Conservation (phyloP, 2,113 vertebrate genomes). For the Dendrocopos noguchii region DNA sequence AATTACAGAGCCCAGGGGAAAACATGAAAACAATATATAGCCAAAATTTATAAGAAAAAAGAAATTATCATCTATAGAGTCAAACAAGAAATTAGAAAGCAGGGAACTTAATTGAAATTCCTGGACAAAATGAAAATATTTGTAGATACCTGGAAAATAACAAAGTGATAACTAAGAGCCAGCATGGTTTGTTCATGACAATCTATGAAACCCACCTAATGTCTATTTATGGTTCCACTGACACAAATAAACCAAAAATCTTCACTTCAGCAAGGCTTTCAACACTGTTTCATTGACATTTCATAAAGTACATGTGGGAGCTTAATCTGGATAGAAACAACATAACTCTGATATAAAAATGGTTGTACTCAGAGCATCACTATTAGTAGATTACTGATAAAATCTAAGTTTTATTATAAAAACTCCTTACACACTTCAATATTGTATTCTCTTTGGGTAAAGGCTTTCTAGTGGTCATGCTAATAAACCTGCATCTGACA, state of each 20-base stretch:
- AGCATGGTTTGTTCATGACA: background rate
- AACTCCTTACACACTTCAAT: background rate
- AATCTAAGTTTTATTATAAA: background rate
- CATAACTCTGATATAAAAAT: background rate
- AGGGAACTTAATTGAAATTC: background rate
- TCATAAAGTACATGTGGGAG: background rate
- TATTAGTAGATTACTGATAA: background rate
- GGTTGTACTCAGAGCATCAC: background rate
- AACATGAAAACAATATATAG: background rate
- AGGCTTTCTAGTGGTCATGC: background rate
- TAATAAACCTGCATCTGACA: background rate
- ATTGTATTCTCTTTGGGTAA: background rate
- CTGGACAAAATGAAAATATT: background rate
- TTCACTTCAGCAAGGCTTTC: background rate
- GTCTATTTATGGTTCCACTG: background rate
- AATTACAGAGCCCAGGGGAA: background rate
- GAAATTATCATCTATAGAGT: background rate
- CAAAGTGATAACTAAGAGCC: background rate
- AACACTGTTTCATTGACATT: background rate
- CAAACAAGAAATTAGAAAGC: background rate
- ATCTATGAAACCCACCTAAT: background rate
- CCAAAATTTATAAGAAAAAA: background rate
- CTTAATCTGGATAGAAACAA: background rate
- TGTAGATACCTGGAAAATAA: background rate
- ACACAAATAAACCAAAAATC: background rate